phyloP scores from a whole-genome alignment of 1,140 invertebrate genomes.

The Bombus terrestris region DNA sequence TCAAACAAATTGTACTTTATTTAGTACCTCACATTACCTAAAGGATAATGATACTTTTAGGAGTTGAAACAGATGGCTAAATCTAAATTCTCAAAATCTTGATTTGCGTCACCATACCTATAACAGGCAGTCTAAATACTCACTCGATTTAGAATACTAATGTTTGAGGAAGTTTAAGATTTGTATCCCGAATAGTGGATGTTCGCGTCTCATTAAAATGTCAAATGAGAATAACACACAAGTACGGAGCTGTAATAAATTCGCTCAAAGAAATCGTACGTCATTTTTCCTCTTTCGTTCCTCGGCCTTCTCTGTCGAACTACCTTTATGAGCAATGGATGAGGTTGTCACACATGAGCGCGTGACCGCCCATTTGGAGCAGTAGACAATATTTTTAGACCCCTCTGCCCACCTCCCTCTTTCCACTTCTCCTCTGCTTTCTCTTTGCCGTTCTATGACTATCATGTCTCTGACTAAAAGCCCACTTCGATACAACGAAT shows the following conservation, averaged over 20 bases:
- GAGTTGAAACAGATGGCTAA: no score
- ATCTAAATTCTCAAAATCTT: no score
- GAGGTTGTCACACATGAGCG: slow-evolving; percentile 74
- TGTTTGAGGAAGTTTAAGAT: neutral
- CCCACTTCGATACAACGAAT: slow-evolving; percentile 11
- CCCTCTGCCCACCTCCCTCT: slow-evolving; percentile 37
- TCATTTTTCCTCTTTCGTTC: slow-evolving; percentile 17
- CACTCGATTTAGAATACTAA: no score
- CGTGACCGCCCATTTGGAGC: slow-evolving; percentile 76
- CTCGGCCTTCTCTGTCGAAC: slow-evolving; percentile 42
- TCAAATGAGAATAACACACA: slow-evolving; percentile 11
- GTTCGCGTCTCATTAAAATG: neutral
- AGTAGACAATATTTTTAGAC: slow-evolving; percentile 74
- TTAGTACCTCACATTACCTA: no score
- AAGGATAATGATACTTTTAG: no score
- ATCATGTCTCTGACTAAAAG: slow-evolving; percentile 48
- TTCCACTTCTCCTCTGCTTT: slow-evolving; percentile 20
- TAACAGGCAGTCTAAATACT: no score
- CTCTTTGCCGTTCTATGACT: slow-evolving; percentile 14
- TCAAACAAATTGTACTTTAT: no score
- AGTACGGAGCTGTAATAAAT: slow-evolving; percentile 27
- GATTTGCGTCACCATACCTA: no score
- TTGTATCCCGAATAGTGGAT: neutral
- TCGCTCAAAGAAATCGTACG: slow-evolving; percentile 15
- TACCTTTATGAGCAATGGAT: slow-evolving; percentile 66